Evolutionary conservation across 1,140 invertebrate genomes (phyloP), one percentile per base, ranked within the genome.

Genomic region (Oedothorax gibbosus): DNA sequence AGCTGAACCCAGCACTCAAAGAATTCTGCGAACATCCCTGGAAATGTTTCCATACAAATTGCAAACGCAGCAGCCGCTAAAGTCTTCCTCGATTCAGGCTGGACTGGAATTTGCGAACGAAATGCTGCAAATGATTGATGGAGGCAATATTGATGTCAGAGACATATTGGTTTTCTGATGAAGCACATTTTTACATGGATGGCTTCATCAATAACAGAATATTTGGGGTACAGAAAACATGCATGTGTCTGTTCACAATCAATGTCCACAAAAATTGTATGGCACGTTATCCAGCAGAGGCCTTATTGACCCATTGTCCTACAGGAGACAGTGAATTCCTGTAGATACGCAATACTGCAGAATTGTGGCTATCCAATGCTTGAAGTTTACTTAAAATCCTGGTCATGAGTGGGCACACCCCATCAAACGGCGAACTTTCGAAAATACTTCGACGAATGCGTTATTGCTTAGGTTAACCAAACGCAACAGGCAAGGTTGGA

Each of bases 151-250:
- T 35, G 18, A 76, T 62, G 56, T 62, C 10, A 51, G 21, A 18
- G 71, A 62, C n/a, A 65, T 86, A 65, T n/a, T 78, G 64, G 73
- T 86, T 78, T 50, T 76, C 69, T 2, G 79, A 83, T 62, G 66
- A 86, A 51, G 62, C 79, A 11, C n/a, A n/a, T n/a, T n/a, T n/a
- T n/a, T 20, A 7, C 10, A 21, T 76, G 15, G 6, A 73, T 21
- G 69, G 85, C 7, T 20, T 56, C 14, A 57, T 76, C 5, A 76
- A 76, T 50, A 76, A 76, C 68, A 18, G n/a, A n/a, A 15, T 7
- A 54, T 66, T 20, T 79, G 77, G 62, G 51, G 64, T 18, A 53
- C 9, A 8, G 57, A 78, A 71, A 78, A 73, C 49, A 80, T 81
- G 7, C 21, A 86, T 72, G 11, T 60, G 10, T 12, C 8, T 14